phyloP scores from a whole-genome alignment of 2,888 invertebrate genomes.

The Cryptocephalus primarius region DNA sequence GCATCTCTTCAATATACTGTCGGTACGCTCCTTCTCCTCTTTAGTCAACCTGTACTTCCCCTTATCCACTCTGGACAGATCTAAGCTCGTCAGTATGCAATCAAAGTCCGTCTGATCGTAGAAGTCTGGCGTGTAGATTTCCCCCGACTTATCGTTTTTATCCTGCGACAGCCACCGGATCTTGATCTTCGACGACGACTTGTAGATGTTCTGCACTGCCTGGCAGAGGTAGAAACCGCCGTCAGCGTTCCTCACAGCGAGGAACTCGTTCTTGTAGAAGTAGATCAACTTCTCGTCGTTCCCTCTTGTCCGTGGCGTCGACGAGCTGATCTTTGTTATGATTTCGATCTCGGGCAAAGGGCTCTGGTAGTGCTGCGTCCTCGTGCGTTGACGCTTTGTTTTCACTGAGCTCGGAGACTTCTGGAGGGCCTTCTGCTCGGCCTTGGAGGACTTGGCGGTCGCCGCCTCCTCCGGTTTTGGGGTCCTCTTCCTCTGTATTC shows the following conservation, averaged over 20 bases:
- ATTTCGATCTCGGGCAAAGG: constrained; percentile 68
- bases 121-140: constrained; percentile 58
- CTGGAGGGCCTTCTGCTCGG: constrained; percentile 16
- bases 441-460: background rate
- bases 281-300: constrained; percentile 73
- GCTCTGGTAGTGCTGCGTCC: constrained; percentile 74
- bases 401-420: constrained; percentile 30
- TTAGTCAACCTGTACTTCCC: constrained; percentile 59
- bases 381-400: constrained; percentile 47
- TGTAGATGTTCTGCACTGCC: constrained; percentile 82
- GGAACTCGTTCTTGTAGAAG: constrained; percentile 84
- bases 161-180: constrained; percentile 85
- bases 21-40: constrained; percentile 66
- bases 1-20: constrained; percentile 74
- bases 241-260: constrained; percentile 84
- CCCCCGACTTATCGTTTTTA: constrained; percentile 30
- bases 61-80: constrained; percentile 60
- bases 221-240: constrained; percentile 84
- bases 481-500: background rate
- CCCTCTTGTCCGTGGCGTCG: constrained; percentile 45
- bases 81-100: constrained; percentile 78
- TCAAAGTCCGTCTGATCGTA: constrained; percentile 83
- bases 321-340: constrained; percentile 58
- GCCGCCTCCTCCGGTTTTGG: constrained; percentile 5
- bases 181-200: constrained; percentile 71